Percentiles rank a stretch among this genome's conserved stretches.
These are phyloP conservation scores for Oceanites oceanicus DNA, from an alignment of 2,113 vertebrate genomes.

Conservation along the genomic window DNA sequence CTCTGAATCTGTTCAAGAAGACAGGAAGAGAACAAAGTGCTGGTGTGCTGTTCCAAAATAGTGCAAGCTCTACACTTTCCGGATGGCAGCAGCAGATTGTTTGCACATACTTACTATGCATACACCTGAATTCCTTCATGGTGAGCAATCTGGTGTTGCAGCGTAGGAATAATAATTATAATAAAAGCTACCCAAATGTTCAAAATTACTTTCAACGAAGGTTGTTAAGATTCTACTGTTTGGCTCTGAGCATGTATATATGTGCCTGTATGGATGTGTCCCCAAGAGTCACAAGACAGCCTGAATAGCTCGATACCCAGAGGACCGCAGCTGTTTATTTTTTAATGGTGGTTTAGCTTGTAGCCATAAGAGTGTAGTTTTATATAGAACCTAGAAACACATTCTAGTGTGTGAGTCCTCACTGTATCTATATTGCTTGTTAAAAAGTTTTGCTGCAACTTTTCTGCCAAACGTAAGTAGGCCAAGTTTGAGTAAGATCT, in stretches of 20 bases:
- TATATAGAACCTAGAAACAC: background rate
- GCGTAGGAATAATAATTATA: background rate
- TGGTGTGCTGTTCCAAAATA: background rate
- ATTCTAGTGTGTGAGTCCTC: background rate
- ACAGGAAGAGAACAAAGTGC: background rate
- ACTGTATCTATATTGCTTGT: background rate
- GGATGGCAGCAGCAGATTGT: background rate
- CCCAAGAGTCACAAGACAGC: background rate
- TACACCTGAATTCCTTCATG: background rate
- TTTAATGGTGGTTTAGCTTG: background rate
- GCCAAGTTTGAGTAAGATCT: background rate
- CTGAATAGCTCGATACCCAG: background rate
- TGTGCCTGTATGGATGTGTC: background rate
- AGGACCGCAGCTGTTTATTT: background rate
- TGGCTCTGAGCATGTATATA: background rate
- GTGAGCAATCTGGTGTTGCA: background rate
- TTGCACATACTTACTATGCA: fast-evolving
- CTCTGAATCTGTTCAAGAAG: background rate
- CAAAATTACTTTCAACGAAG: background rate
- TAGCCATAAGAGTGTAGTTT: background rate
- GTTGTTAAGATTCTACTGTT: background rate
- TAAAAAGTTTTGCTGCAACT: background rate
- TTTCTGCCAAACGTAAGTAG: background rate
- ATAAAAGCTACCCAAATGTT: background rate
- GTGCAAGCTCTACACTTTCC: background rate